These are phyloP conservation scores for Sitophilus oryzae DNA, from an alignment of 1,140 invertebrate species.

Conservation along the genomic window DNA sequence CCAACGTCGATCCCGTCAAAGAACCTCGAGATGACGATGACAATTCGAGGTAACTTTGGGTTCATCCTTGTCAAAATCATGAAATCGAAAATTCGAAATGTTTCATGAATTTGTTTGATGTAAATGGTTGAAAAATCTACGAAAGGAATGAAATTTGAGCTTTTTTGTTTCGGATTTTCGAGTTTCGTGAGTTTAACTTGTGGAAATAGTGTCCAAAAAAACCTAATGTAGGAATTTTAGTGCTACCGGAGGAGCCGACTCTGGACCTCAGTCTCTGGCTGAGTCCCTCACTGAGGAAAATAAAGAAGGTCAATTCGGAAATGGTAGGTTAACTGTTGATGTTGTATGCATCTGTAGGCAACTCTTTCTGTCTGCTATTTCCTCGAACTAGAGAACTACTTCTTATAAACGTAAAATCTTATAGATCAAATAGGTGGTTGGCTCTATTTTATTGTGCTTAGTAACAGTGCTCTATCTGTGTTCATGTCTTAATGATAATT, in stretches of 20 bases:
- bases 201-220: slow-evolving; percentile 19
- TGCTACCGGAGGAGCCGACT: slow-evolving; percentile 80
- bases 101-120: no score
- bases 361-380: background rate
- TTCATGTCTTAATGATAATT: background rate
- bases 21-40: slow-evolving; percentile 65
- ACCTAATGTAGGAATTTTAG: slow-evolving; percentile 48
- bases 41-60: slow-evolving; percentile 61
- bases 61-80: background rate
- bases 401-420: background rate
- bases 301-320: slow-evolving; percentile 69
- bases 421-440: background rate
- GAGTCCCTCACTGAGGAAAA: slow-evolving; percentile 69
- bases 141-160: no score
- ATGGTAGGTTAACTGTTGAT: slow-evolving; percentile 54
- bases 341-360: slow-evolving; percentile 15
- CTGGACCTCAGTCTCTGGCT: slow-evolving; percentile 64
- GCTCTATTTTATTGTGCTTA: background rate
- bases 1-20: slow-evolving; percentile 47
- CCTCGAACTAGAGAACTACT: background rate
- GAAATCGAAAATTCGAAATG: background rate
- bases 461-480: background rate
- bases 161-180: no score
- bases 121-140: no score
- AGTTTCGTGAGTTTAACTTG: background rate